A percentile compares a stretch with the other conserved stretches of the same genome.
phyloP scores from a whole-genome alignment of 2,888 invertebrate genomes.

The Ophion ventricosus region DNA sequence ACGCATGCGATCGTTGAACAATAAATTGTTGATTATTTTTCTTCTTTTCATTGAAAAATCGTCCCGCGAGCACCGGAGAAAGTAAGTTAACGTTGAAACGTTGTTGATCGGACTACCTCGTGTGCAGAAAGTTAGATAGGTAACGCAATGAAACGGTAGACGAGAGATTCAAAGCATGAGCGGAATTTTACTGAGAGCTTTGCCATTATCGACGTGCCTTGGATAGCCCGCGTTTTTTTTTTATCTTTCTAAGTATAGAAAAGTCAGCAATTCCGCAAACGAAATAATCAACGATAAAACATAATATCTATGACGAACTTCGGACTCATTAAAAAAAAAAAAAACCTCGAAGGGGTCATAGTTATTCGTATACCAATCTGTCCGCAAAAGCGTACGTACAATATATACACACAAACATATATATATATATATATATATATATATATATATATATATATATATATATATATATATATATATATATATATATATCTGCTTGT shows the following conservation, averaged over 20 bases:
- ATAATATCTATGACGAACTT: conserved; percentile 20
- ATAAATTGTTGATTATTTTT: conserved; percentile 32
- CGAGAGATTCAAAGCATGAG: neutral
- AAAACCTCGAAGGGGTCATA: conserved; percentile 19
- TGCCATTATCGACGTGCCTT: neutral
- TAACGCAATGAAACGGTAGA: neutral
- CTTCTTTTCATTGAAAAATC: conserved; percentile 32
- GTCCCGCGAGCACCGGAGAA: neutral
- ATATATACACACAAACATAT: conserved; percentile 4
- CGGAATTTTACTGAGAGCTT: neutral
- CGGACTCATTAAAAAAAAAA: conserved; percentile 13
- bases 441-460: conserved; percentile 18
- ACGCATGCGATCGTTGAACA: conserved; percentile 4
- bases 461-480: conserved; percentile 12
- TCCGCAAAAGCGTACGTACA: conserved; percentile 39
- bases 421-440: conserved; percentile 1
- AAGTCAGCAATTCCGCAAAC: conserved; percentile 4
- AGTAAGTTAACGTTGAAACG: neutral
- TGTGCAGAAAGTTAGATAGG: neutral
- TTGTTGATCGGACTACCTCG: conserved; percentile 7
- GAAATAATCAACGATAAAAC: conserved; percentile 18
- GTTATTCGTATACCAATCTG: conserved; percentile 17
- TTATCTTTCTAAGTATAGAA: conserved; percentile 1
- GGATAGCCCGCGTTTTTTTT: neutral
- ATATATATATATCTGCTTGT: conserved; percentile 14